Evolutionary conservation across 2,888 invertebrate species (phyloP).

Genomic region (Limnephilus auricula): DNA sequence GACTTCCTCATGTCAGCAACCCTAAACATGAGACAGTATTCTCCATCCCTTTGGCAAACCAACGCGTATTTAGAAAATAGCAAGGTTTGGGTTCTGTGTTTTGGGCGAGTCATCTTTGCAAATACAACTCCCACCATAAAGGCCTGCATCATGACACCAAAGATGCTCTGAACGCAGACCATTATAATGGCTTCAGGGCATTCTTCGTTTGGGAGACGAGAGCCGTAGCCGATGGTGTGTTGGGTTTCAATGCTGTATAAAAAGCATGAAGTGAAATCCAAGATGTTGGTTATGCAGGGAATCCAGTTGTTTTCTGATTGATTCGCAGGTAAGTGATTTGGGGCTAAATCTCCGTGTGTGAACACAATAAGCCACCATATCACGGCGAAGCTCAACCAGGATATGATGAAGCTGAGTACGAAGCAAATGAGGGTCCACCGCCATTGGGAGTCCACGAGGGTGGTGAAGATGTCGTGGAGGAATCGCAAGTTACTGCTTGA

Average conservation of each 20-base stretch:
- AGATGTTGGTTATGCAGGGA: conserved; percentile 92
- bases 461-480: conserved; percentile 88
- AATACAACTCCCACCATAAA: conserved; percentile 93
- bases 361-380: conserved; percentile 95
- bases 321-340: conserved; percentile 78
- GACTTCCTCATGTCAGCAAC: conserved; percentile 97
- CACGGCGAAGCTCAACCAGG: conserved; percentile 93
- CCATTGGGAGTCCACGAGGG: conserved; percentile 92
- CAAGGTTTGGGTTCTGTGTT: conserved; percentile 94
- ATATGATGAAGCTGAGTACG: conserved; percentile 87
- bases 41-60: conserved; percentile 90
- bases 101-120: conserved; percentile 96
- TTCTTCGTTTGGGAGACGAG: conserved; percentile 90
- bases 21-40: conserved; percentile 91
- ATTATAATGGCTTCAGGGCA: conserved; percentile 96
- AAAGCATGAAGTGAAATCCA: conserved; percentile 94
- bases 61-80: conserved; percentile 94
- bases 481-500: conserved; percentile 80
- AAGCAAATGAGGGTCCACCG: conserved; percentile 93
- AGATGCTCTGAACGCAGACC: conserved; percentile 96
- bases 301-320: conserved; percentile 82
- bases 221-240: conserved; percentile 94
- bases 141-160: conserved; percentile 91
- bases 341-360: conserved; percentile 91
- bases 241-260: conserved; percentile 97